These are phyloP conservation scores for Chelonoidis abingdonii DNA, from an alignment of 2,113 vertebrate species.

Conservation along the genomic window DNA sequence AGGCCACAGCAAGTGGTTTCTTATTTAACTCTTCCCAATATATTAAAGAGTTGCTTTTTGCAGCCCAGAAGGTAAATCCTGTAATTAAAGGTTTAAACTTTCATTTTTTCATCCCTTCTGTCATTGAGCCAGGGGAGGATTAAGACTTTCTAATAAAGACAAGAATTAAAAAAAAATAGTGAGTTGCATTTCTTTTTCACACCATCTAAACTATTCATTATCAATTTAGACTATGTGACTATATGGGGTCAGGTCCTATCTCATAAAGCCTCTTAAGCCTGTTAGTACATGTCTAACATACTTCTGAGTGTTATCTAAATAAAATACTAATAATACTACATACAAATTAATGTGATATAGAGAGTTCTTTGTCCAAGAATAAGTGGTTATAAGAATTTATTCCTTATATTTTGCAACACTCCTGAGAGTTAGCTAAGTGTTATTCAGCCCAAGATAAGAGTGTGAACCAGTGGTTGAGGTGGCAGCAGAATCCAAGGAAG, in stretches of 20 bases:
- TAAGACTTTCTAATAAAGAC: neutral
- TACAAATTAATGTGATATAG: accelerated
- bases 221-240: neutral
- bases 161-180: neutral
- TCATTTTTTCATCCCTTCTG: neutral
- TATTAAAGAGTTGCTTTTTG: neutral
- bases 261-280: neutral
- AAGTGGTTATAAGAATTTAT: accelerated
- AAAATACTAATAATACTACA: neutral
- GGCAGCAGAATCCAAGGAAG: neutral
- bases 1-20: neutral
- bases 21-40: neutral
- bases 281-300: neutral
- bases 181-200: neutral
- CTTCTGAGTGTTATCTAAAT: neutral
- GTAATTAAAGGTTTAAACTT: neutral
- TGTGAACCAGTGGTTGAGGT: neutral
- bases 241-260: neutral
- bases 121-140: neutral
- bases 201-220: neutral
- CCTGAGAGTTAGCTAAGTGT: neutral
- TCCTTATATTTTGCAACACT: neutral
- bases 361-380: neutral
- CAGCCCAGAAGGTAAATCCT: neutral
- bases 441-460: neutral